These are phyloP conservation scores for Hydrozoanthus tunicans DNA, from an alignment of 64 coral and sea anemone genomes.

Conservation along the genomic window DNA sequence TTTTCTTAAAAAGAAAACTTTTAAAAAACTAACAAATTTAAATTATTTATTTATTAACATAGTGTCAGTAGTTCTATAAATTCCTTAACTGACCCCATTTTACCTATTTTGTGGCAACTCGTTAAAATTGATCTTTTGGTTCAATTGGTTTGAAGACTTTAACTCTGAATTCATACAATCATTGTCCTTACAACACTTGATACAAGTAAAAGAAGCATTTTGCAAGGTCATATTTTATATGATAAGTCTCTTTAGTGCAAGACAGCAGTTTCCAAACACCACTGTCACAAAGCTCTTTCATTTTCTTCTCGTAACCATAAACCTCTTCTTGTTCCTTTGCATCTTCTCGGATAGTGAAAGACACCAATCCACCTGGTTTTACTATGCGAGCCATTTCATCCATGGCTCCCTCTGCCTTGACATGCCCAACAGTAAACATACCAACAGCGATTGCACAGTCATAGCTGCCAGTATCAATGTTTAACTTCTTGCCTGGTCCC, in stretches of 20 bases:
- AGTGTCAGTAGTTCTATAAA: too few species aligned
- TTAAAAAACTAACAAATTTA: too few species aligned
- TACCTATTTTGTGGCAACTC: too few species aligned
- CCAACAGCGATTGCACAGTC: conserved; percentile 33
- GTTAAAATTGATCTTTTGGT: not conserved
- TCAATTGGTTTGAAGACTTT: not conserved
- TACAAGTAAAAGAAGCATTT: conserved; percentile 45
- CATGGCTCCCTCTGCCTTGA: conserved; percentile 31
- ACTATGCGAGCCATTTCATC: conserved; percentile 47
- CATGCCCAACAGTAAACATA: conserved; percentile 39
- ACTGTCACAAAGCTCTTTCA: conserved; percentile 45
- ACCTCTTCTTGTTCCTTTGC: conserved; percentile 26
- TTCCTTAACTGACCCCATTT: too few species aligned
- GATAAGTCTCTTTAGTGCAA: conserved; percentile 29
- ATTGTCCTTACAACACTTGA: conserved; percentile 7
- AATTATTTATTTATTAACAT: too few species aligned
- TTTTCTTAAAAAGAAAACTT: too few species aligned
- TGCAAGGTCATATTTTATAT: not conserved
- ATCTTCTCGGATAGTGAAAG: conserved; percentile 30
- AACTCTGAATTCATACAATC: not conserved
- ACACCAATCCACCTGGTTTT: conserved; percentile 28
- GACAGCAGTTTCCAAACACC: conserved; percentile 22
- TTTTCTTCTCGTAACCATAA: conserved; percentile 35
- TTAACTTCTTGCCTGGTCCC: not conserved
- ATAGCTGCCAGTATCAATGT: not conserved